phyloP scores from a whole-genome alignment of 2,797 vertebrate species.

The Pseudomugil gertrudae region DNA sequence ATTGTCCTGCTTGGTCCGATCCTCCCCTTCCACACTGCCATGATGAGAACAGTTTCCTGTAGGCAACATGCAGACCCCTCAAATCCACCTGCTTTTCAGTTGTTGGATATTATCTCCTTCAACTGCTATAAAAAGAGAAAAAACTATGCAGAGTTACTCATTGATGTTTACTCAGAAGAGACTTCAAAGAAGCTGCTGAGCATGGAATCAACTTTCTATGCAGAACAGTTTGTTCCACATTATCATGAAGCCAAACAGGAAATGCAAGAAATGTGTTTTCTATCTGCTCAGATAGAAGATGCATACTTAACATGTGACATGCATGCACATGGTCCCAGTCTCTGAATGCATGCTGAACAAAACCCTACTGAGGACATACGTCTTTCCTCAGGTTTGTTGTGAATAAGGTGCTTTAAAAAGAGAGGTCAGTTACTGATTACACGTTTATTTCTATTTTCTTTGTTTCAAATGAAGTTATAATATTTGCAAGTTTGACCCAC shows the following conservation, averaged over 20 bases:
- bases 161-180: conserved; percentile 41
- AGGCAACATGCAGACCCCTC: conserved; percentile 79
- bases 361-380: conserved; percentile 36
- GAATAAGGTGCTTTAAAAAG: conserved; percentile 40
- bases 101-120: conserved; percentile 31
- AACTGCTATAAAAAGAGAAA: conserved; percentile 30
- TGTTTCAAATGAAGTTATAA: conserved; percentile 28
- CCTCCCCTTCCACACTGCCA: conserved; percentile 62
- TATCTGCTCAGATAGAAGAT: conserved; percentile 70
- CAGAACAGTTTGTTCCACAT: conserved; percentile 48
- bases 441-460: conserved; percentile 42
- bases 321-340: conserved; percentile 64
- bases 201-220: conserved; percentile 44
- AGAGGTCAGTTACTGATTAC: conserved; percentile 70
- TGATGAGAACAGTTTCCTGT: conserved; percentile 78
- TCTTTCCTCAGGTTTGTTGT: conserved; percentile 51
- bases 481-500: conserved; percentile 14
- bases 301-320: conserved; percentile 59
- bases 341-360: conserved; percentile 63
- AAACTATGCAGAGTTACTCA: conserved; percentile 36
- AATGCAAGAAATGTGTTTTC: conserved; percentile 69
- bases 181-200: conserved; percentile 50
- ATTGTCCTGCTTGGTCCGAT: conserved; percentile 76
- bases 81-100: conserved; percentile 53
- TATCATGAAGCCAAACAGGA: conserved; percentile 70